Conservation (phyloP, 2,113 vertebrate species). For the Peromyscus californicus region DNA sequence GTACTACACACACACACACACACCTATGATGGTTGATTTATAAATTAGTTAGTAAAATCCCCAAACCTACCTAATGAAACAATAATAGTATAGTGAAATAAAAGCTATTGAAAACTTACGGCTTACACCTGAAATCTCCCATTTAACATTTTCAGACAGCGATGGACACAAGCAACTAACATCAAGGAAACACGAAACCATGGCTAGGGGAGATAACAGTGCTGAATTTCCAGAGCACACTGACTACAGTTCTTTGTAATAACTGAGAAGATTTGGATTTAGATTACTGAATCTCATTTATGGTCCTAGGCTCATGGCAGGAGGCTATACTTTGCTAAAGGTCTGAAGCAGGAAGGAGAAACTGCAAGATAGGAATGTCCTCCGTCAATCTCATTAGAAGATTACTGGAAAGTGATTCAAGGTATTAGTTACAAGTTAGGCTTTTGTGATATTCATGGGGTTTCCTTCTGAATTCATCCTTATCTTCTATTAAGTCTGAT, state of each 20-base stretch:
- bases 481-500: conserved; percentile 42
- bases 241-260: background rate
- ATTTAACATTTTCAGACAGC: background rate
- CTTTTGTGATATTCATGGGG: conserved; percentile 14
- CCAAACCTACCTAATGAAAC: background rate
- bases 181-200: background rate
- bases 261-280: background rate
- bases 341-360: background rate
- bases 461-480: conserved; percentile 27
- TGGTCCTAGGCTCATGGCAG: background rate
- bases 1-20: background rate
- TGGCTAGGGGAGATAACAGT: background rate
- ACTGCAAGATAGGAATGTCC: background rate
- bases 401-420: conserved; percentile 52
- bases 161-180: background rate
- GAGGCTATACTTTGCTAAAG: background rate
- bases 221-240: background rate
- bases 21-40: background rate
- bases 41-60: background rate
- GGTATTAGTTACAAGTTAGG: conserved; percentile 36
- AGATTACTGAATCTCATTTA: background rate
- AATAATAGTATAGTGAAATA: background rate
- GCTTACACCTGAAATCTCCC: background rate
- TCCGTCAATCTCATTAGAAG: conserved; percentile 7
- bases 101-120: background rate